These are phyloP conservation scores for Neomonachus schauinslandi DNA, from an alignment of 2,113 vertebrate species.

Conservation along the genomic window DNA sequence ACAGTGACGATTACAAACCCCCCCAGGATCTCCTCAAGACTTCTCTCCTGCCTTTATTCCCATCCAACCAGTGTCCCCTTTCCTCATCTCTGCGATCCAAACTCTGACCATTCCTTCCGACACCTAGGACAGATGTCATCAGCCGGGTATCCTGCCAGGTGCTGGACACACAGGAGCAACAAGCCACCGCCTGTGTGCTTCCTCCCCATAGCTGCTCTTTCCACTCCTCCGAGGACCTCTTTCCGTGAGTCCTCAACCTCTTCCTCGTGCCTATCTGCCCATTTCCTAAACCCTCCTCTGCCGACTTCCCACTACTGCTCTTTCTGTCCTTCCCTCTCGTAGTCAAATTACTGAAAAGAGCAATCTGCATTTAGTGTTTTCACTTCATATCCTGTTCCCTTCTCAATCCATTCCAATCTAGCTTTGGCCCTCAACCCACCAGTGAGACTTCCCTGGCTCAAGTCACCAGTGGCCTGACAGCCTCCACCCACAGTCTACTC, in stretches of 20 bases:
- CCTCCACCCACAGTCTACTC: background rate
- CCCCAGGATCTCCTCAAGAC: background rate
- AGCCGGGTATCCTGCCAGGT: background rate
- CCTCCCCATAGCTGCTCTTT: background rate
- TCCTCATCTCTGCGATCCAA: background rate
- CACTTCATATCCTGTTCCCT: background rate
- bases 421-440: background rate
- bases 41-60: background rate
- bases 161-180: background rate
- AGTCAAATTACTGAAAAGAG: background rate
- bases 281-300: background rate
- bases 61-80: background rate
- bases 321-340: background rate
- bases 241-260: background rate
- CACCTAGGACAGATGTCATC: background rate
- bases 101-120: background rate
- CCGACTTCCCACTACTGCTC: background rate
- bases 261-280: background rate
- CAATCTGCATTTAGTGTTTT: background rate
- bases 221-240: background rate
- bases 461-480: background rate
- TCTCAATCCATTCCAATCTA: background rate
- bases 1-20: background rate
- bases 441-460: background rate
- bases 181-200: background rate